Percentiles rank a stretch among this genome's conserved stretches.
These are phyloP conservation scores for Calidris pugnax DNA, from an alignment of 2,113 vertebrate genomes.

Conservation along the genomic window DNA sequence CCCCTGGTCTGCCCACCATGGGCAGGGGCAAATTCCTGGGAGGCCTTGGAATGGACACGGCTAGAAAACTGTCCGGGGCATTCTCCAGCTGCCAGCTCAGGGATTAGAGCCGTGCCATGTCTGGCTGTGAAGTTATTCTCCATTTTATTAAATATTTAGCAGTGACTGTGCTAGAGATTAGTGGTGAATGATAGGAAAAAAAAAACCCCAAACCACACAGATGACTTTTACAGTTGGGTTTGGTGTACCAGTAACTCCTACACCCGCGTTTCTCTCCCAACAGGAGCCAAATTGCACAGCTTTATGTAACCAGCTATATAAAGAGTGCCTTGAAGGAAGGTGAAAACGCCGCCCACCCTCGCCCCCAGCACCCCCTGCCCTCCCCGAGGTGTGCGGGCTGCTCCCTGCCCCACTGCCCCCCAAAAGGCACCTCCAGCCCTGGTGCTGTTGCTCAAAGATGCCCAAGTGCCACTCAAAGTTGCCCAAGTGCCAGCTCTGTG, in stretches of 20 bases:
- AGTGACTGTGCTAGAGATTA: background rate
- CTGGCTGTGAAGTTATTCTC: background rate
- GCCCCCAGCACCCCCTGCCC: background rate
- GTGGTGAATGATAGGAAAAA: background rate
- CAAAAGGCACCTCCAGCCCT: background rate
- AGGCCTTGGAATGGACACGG: background rate
- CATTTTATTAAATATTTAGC: slow-evolving; percentile 3
- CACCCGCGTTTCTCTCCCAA: background rate
- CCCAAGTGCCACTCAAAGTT: no score
- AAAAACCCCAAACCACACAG: background rate
- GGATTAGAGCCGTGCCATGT: background rate
- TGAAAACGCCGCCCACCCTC: rapidly evolving
- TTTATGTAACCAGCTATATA: slow-evolving; percentile 46
- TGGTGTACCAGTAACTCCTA: slow-evolving; percentile 21
- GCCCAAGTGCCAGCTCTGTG: background rate
- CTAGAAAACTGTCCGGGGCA: background rate
- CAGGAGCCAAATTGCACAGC: slow-evolving; percentile 31
- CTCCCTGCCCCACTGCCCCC: rapidly evolving
- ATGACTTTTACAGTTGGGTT: background rate
- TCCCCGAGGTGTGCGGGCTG: background rate
- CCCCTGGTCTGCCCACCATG: rapidly evolving
- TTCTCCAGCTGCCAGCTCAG: background rate
- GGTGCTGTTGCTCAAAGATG: background rate
- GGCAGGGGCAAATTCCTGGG: rapidly evolving
- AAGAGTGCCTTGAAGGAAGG: background rate